These are phyloP conservation scores for Manis crassicaudata DNA, from an alignment of 2,797 vertebrate genomes.

Conservation along the genomic window DNA sequence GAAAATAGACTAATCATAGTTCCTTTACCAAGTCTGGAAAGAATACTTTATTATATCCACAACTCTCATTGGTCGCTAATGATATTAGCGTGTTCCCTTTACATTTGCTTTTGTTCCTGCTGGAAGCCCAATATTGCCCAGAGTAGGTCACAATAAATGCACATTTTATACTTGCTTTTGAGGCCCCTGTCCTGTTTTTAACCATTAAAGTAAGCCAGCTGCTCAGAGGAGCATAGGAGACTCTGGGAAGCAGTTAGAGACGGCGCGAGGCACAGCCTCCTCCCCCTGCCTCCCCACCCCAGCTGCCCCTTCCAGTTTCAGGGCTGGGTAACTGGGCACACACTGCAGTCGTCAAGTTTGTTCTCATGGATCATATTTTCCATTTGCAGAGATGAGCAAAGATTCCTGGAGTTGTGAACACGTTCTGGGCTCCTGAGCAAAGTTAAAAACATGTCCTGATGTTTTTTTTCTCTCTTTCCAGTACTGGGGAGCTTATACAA, in stretches of 20 bases:
- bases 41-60: conserved; percentile 30
- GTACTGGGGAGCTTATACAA: conserved; percentile 79
- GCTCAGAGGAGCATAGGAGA: neutral
- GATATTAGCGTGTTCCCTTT: conserved; percentile 15
- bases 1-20: conserved; percentile 23
- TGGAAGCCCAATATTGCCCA: conserved; percentile 65
- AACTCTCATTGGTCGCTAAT: neutral
- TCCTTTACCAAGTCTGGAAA: neutral
- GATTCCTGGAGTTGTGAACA: conserved; percentile 76
- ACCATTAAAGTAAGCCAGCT: neutral
- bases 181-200: conserved; percentile 56
- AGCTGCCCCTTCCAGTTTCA: neutral
- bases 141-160: conserved; percentile 76
- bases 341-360: neutral
- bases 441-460: conserved; percentile 74
- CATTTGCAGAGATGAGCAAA: conserved; percentile 70
- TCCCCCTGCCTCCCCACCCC: neutral
- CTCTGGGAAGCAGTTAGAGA: neutral
- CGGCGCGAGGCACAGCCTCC: neutral
- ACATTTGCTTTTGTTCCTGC: conserved; percentile 58
- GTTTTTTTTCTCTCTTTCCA: conserved; percentile 70
- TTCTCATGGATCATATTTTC: conserved; percentile 72
- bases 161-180: conserved; percentile 60
- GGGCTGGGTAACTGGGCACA: neutral
- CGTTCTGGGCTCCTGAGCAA: conserved; percentile 81